A percentile compares a stretch with the other conserved stretches of the same genome.
Conservation (phyloP, 2,113 vertebrate species). For the Oreocharis arfaki region DNA sequence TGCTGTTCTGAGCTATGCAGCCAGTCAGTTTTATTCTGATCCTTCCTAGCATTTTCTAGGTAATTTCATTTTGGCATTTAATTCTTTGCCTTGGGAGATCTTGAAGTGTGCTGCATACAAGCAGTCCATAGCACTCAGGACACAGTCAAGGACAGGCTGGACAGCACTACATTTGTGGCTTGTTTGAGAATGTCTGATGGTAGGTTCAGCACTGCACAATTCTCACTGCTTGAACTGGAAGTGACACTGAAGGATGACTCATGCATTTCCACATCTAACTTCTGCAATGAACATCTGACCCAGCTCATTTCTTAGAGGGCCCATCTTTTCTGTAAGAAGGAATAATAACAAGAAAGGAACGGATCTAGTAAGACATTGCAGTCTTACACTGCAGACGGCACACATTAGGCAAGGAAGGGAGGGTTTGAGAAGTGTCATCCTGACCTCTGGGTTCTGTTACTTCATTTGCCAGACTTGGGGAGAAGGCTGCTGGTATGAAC, state of each 20-base stretch:
- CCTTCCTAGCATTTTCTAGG: neutral
- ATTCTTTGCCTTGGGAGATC: neutral
- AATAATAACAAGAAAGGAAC: neutral
- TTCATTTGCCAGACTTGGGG: neutral
- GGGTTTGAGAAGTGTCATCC: neutral
- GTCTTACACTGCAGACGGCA: neutral
- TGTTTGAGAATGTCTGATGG: neutral
- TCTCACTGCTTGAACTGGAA: neutral
- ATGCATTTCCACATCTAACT: neutral
- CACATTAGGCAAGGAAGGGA: neutral
- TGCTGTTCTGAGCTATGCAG: neutral
- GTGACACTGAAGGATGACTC: neutral
- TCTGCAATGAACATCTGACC: neutral
- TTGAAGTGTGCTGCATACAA: neutral
- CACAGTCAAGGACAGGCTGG: neutral
- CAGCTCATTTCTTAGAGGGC: neutral
- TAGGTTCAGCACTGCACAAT: neutral
- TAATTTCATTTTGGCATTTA: neutral
- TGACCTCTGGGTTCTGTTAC: neutral
- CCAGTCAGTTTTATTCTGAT: neutral
- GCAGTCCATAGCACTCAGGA: neutral
- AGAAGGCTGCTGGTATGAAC: neutral
- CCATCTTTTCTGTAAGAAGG: neutral
- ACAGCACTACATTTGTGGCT: neutral
- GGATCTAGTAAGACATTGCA: neutral